Evolutionary conservation across 2,888 invertebrate genomes (phyloP).

Genomic region (Portevinia maculata): DNA sequence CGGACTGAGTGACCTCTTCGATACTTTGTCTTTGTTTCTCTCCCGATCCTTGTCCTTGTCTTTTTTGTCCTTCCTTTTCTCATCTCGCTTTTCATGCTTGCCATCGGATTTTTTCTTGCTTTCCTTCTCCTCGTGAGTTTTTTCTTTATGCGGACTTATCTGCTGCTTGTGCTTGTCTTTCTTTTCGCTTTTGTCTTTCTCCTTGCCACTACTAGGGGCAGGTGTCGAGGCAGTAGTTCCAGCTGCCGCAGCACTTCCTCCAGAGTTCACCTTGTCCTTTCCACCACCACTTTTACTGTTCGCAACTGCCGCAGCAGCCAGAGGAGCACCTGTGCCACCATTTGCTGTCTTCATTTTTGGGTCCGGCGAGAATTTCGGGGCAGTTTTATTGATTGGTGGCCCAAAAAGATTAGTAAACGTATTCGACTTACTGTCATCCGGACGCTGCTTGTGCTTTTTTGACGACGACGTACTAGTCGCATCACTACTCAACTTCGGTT

Average conservation of each 20-base stretch:
- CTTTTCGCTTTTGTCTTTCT: conserved; percentile 84
- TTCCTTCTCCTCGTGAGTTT: conserved; percentile 82
- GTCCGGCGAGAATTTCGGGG: conserved; percentile 83
- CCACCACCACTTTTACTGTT: conserved; percentile 47
- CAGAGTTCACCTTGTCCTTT: conserved; percentile 48
- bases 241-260: conserved; percentile 9
- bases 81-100: conserved; percentile 83
- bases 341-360: conserved; percentile 62
- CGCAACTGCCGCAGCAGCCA: conserved; percentile 21
- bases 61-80: conserved; percentile 83
- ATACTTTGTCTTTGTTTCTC: conserved; percentile 83
- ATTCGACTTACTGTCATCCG: conserved; percentile 85
- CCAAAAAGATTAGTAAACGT: conserved; percentile 93
- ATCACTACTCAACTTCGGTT: conserved; percentile 85
- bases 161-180: conserved; percentile 84
- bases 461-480: conserved; percentile 66
- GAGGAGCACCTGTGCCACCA: conserved; percentile 46
- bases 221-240: conserved; percentile 60
- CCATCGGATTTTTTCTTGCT: conserved; percentile 81
- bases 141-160: conserved; percentile 85
- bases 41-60: conserved; percentile 84
- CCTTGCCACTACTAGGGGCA: conserved; percentile 75
- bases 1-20: conserved; percentile 83
- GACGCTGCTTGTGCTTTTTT: conserved; percentile 86
- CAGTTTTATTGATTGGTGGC: conserved; percentile 90